Percentiles rank a stretch among this genome's conserved stretches.
phyloP scores from a whole-genome alignment of 2,113 vertebrate species.

The Halichoeres trimaculatus region DNA sequence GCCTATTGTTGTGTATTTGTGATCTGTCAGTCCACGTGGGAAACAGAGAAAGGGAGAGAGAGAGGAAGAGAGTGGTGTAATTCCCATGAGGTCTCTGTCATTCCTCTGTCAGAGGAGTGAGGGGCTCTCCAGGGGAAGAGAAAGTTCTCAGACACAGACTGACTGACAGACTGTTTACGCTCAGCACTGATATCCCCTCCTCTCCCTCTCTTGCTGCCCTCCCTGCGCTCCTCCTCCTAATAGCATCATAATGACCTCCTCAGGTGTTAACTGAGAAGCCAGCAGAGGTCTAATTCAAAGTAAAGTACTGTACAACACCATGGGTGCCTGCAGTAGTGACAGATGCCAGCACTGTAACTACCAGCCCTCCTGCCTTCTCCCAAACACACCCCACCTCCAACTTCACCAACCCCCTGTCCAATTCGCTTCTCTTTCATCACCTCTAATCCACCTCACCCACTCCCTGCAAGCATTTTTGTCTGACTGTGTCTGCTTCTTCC shows the following conservation, averaged over 20 bases:
- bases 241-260: conserved; percentile 78
- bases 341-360: conserved; percentile 65
- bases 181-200: conserved; percentile 43
- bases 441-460: conserved; percentile 62
- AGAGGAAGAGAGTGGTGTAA: conserved; percentile 56
- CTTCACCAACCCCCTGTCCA: conserved; percentile 21
- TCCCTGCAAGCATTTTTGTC: conserved; percentile 57
- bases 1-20: conserved; percentile 76
- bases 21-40: conserved; percentile 73
- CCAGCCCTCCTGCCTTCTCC: conserved; percentile 44
- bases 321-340: conserved; percentile 61
- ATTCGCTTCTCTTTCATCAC: conserved; percentile 69
- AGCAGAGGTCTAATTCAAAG: conserved; percentile 72
- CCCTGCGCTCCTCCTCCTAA: conserved; percentile 57
- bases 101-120: conserved; percentile 71
- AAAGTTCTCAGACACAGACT: conserved; percentile 69
- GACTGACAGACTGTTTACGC: conserved; percentile 75
- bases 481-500: conserved; percentile 47
- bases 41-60: conserved; percentile 50
- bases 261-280: conserved; percentile 75
- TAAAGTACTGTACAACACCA: conserved; percentile 64
- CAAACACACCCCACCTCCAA: conserved; percentile 16
- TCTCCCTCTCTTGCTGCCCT: conserved; percentile 31
- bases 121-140: conserved; percentile 67
- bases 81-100: conserved; percentile 75